A percentile compares a stretch with the other conserved stretches of the same genome.
Conservation (phyloP, 2,888 invertebrate species). For the Amorpha juglandis region DNA sequence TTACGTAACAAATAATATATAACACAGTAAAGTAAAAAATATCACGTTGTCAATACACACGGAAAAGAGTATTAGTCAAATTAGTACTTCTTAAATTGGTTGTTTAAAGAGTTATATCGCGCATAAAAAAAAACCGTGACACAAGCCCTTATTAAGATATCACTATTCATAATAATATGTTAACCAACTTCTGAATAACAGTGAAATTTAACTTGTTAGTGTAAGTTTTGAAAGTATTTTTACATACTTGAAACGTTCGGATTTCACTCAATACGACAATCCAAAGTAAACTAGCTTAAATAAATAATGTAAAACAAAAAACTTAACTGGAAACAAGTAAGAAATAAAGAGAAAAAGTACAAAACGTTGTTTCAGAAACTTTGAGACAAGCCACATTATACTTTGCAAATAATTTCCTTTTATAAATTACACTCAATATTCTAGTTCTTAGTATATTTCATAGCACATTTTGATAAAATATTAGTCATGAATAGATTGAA, state of each 20-base stretch:
- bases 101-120: too few relatives aligned
- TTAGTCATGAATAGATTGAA: too few relatives aligned
- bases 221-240: not conserved
- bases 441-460: not conserved
- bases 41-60: too few relatives aligned
- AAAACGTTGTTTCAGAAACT: not conserved
- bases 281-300: not conserved
- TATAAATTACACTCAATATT: not conserved
- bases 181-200: too few relatives aligned
- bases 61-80: too few relatives aligned
- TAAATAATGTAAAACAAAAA: constrained; percentile 14
- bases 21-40: too few relatives aligned
- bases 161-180: too few relatives aligned
- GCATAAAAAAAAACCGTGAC: too few relatives aligned
- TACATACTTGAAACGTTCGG: not conserved
- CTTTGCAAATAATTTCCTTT: not conserved
- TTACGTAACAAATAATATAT: too few relatives aligned
- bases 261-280: constrained; percentile 3
- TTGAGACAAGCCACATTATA: not conserved
- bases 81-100: too few relatives aligned
- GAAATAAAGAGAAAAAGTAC: constrained; percentile 5
- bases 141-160: too few relatives aligned
- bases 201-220: not conserved
- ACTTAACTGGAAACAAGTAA: constrained; percentile 9
- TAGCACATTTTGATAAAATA: too few relatives aligned